Base-by-base conservation (phyloP, 2,113 vertebrate species). In the Hippocampus comes region DNA sequence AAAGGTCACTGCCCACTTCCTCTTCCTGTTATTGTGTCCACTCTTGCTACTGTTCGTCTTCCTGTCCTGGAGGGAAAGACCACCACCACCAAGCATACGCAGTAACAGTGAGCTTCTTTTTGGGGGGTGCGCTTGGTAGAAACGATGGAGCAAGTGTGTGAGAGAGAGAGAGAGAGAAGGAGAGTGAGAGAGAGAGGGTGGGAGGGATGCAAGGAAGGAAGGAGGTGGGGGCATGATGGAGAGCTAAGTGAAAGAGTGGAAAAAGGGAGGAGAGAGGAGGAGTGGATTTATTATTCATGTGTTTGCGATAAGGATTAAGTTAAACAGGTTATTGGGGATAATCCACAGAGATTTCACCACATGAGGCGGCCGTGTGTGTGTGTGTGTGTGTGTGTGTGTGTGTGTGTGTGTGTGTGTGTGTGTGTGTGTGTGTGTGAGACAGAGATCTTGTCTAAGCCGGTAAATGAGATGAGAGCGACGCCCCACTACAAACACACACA, bases 1-100 rank as follows among this genome's bases (percentile, higher is more conserved):
- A 87, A 88, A 92, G 92, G 88, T 88, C 88, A 89, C 86, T 83
- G 91, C 90, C 92, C 90, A 91, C 81, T 92, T 93, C 94, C 90
- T 90, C 88, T 94, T 95, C 94, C 95, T 95, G 93, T 93, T 92
- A 94, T 95, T 95, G 93, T 94, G 91, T 86, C 78, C 69, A 78
- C 64, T 78, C 68, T 61, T 84, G 78, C 82, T 83, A 77, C 77
- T n/a, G 76, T 74, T 86, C 61, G 69, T 81, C 74, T 85, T 92
- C 88, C 89, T 92, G 91, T 81, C 69, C 90, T 88, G 92, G 88
- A 71, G 42, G 27, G 20, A 63, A 73, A 66, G 4, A 34, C 51
- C 72, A 46, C 20, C 63, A 46, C 41, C 41, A 43, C 38, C 63
- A 43, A 65, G 63, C 63, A 43, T 20, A 41, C 10, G 42, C 63